phyloP scores from a whole-genome alignment of 2,113 vertebrate genomes.

The Thomomys bottae region DNA sequence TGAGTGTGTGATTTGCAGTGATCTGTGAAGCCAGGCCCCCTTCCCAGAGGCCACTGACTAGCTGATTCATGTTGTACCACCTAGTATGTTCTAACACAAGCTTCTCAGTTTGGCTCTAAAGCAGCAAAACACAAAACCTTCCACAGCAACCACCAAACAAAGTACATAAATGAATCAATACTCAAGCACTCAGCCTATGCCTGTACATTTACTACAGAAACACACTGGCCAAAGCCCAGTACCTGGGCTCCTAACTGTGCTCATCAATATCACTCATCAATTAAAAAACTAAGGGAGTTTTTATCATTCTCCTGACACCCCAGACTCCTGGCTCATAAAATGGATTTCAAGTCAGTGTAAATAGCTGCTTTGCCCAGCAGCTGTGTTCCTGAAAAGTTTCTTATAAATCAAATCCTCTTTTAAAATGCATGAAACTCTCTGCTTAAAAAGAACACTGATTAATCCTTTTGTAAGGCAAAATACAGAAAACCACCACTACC shows the following conservation, averaged over 20 bases:
- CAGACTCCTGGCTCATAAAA: conserved; percentile 64
- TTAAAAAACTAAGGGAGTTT: conserved; percentile 66
- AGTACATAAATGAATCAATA: conserved; percentile 67
- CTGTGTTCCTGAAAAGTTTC: conserved; percentile 73
- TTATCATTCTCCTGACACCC: conserved; percentile 37
- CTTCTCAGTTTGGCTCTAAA: conserved; percentile 47
- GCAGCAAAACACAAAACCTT: conserved; percentile 50
- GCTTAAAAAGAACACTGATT: conserved; percentile 58
- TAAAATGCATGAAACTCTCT: conserved; percentile 69
- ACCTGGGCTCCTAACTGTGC: conserved; percentile 42
- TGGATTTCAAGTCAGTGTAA: conserved; percentile 66
- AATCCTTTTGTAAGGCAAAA: conserved; percentile 58
- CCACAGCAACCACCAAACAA: conserved; percentile 46
- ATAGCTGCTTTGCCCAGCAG: conserved; percentile 65
- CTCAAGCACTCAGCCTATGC: conserved; percentile 24
- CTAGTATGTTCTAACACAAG: background rate
- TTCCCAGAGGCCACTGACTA: background rate
- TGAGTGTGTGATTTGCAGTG: background rate
- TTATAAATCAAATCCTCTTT: conserved; percentile 76
- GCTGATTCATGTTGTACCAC: conserved; percentile 12
- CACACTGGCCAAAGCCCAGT: background rate
- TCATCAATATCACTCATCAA: conserved; percentile 51
- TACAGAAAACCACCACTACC: background rate
- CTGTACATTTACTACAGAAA: conserved; percentile 48
- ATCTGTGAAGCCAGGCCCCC: background rate